These are phyloP conservation scores for Theropithecus gelada DNA, from an alignment of 2,113 vertebrate genomes.

Conservation along the genomic window DNA sequence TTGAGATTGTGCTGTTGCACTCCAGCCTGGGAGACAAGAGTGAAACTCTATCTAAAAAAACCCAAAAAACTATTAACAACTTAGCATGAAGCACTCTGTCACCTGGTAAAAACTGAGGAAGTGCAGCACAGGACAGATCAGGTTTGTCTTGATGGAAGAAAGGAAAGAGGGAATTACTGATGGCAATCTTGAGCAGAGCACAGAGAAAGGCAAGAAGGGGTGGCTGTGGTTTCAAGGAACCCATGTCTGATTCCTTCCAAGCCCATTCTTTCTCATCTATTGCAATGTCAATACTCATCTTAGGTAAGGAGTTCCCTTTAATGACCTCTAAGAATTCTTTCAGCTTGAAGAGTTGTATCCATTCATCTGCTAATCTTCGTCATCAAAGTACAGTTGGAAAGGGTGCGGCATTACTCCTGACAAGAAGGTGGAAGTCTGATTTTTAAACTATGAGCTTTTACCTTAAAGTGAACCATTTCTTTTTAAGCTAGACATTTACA, in stretches of 20 bases:
- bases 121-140: background rate
- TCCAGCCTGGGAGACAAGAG: no score
- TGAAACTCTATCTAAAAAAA: no score
- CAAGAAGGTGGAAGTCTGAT: slow-evolving; percentile 11
- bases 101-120: background rate
- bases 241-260: background rate
- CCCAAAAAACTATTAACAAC: background rate
- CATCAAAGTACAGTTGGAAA: background rate
- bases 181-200: background rate
- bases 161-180: background rate
- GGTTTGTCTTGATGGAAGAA: background rate
- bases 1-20: no score
- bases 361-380: background rate
- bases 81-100: background rate
- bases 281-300: background rate
- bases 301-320: background rate
- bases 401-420: background rate
- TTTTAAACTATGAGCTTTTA: background rate
- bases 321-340: background rate
- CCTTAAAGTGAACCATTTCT: background rate
- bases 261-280: background rate
- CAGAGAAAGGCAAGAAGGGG: background rate
- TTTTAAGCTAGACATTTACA: background rate
- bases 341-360: background rate
- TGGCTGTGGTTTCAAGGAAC: background rate